Conservation (phyloP, 2,797 vertebrate genomes). For the Babyrousa celebensis region DNA sequence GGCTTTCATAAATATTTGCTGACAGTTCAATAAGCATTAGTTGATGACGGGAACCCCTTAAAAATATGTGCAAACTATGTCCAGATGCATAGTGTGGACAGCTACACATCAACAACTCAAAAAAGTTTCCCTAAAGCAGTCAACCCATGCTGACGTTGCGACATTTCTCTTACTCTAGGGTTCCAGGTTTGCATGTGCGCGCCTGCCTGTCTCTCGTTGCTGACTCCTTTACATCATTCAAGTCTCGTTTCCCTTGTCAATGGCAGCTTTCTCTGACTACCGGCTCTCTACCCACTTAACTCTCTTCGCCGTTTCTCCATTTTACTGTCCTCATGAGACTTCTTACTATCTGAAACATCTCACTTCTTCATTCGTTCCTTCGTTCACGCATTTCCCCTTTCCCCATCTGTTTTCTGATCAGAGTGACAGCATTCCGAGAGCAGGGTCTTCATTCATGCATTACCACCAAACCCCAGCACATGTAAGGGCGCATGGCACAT, state of each 20-base stretch:
- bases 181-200: not conserved
- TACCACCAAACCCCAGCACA: not conserved
- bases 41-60: slow-evolving; percentile 62
- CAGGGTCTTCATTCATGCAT: not conserved
- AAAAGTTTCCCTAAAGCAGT: not conserved
- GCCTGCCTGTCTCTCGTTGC: too few species aligned
- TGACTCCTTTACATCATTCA: not conserved
- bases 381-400: not conserved
- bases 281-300: not conserved
- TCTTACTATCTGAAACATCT: not conserved
- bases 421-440: not conserved
- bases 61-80: slow-evolving; percentile 58
- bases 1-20: slow-evolving; percentile 80
- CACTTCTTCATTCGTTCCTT: not conserved
- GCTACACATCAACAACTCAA: not conserved
- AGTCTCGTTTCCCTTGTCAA: not conserved
- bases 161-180: not conserved
- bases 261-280: not conserved
- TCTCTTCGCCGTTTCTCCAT: not conserved
- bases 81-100: not conserved
- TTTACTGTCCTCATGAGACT: slow-evolving; percentile 14
- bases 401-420: not conserved
- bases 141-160: not conserved
- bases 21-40: slow-evolving; percentile 71
- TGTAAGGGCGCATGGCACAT: not conserved